These are phyloP conservation scores for Choloepus didactylus DNA, from an alignment of 2,797 vertebrate species.

Conservation along the genomic window DNA sequence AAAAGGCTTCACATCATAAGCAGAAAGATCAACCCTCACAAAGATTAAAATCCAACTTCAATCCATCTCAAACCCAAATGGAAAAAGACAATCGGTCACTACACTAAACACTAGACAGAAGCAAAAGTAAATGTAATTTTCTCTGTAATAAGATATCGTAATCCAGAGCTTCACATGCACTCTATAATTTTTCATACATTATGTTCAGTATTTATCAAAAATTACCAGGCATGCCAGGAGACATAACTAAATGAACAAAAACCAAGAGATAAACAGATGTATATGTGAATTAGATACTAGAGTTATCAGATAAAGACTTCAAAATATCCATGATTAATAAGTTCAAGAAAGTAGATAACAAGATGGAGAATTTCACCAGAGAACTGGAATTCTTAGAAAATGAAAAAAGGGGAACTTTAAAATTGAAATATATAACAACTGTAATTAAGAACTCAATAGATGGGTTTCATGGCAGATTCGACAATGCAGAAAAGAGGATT, in stretches of 20 bases:
- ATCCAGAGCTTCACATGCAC: background rate
- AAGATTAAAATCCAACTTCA: conserved; percentile 24
- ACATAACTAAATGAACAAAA: conserved; percentile 50
- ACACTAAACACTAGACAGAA: background rate
- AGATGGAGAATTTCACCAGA: background rate
- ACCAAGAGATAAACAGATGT: background rate
- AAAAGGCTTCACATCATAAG: background rate
- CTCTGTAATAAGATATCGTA: background rate
- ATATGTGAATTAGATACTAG: background rate
- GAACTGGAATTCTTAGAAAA: conserved; percentile 37
- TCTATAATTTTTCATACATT: conserved; percentile 3
- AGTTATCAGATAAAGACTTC: conserved; percentile 32
- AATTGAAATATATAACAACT: background rate
- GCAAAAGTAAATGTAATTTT: background rate
- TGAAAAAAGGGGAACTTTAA: background rate
- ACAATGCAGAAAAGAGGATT: background rate
- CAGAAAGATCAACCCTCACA: background rate
- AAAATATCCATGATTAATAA: conserved; percentile 37
- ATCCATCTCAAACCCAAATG: background rate
- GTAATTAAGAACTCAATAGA: background rate
- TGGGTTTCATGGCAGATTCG: background rate
- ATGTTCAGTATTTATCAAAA: conserved; percentile 22
- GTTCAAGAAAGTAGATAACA: conserved; percentile 45
- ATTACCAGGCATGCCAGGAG: background rate
- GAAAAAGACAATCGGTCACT: background rate